Conservation (phyloP, 2,797 vertebrate genomes). For the Myioborus melanocephalus region DNA sequence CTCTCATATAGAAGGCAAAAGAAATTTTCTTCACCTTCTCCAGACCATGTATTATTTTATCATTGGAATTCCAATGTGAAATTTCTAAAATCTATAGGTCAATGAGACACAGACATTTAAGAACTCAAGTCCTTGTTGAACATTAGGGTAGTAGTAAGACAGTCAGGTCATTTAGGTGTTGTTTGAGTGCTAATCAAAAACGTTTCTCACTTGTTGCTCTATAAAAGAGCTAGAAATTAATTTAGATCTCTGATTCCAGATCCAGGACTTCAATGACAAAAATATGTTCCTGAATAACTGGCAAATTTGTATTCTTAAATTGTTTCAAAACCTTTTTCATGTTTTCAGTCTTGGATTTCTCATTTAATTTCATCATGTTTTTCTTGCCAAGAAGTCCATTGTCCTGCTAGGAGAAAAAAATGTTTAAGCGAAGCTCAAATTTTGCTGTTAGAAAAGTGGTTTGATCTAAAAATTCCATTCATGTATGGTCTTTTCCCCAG, state of each 20-base stretch:
- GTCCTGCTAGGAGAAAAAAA: neutral
- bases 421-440: neutral
- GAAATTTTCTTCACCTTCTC: neutral
- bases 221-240: neutral
- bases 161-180: neutral
- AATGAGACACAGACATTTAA: neutral
- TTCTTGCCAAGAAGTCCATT: neutral
- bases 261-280: neutral
- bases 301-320: neutral
- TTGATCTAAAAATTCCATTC: neutral
- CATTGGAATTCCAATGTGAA: neutral
- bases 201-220: neutral
- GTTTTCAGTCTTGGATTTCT: neutral
- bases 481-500: neutral
- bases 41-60: neutral
- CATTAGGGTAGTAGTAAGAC: neutral
- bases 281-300: neutral
- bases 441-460: neutral
- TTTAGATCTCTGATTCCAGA: neutral
- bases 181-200: neutral
- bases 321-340: neutral
- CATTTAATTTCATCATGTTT: conserved; percentile 6
- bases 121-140: neutral
- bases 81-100: neutral
- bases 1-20: neutral